These are phyloP conservation scores for Phenganax subtilis DNA, from an alignment of 92 coral and sea anemone genomes.

Conservation along the genomic window DNA sequence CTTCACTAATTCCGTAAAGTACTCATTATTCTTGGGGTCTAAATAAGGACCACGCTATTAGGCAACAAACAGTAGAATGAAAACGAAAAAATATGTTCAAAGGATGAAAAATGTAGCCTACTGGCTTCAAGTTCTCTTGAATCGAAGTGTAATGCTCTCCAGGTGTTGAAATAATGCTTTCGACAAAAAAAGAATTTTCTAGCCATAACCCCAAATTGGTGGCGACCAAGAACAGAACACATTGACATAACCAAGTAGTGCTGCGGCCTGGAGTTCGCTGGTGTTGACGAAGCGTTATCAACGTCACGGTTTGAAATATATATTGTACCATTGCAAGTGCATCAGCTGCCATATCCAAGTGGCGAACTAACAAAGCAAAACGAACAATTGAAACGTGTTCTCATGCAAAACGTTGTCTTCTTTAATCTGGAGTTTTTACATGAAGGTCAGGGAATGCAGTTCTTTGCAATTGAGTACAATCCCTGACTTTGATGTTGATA, in stretches of 20 bases:
- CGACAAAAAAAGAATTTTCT: constrained; percentile 2
- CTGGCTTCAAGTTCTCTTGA: background rate
- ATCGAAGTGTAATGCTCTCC: constrained; percentile 6
- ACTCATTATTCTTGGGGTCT: background rate
- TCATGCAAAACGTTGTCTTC: no score
- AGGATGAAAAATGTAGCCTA: constrained; percentile 4
- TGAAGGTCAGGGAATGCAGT: no score
- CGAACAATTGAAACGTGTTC: no score
- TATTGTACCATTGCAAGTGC: background rate
- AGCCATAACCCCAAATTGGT: background rate
- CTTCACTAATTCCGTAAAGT: no score
- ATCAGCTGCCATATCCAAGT: background rate
- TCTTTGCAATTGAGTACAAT: no score
- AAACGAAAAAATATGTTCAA: constrained; percentile 5
- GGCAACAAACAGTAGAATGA: constrained; percentile 7
- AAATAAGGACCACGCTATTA: background rate
- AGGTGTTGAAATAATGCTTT: constrained; percentile 3
- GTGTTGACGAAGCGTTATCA: constrained; percentile 1
- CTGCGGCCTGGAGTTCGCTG: background rate
- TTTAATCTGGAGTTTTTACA: no score
- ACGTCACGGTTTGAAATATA: background rate
- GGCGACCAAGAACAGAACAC: background rate
- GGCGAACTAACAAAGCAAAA: background rate
- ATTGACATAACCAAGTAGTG: background rate
- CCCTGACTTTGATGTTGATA: no score